Percentiles rank a stretch among this genome's conserved stretches.
These are phyloP conservation scores for Nanorana parkeri DNA, from an alignment of 2,113 vertebrate species.

Conservation along the genomic window DNA sequence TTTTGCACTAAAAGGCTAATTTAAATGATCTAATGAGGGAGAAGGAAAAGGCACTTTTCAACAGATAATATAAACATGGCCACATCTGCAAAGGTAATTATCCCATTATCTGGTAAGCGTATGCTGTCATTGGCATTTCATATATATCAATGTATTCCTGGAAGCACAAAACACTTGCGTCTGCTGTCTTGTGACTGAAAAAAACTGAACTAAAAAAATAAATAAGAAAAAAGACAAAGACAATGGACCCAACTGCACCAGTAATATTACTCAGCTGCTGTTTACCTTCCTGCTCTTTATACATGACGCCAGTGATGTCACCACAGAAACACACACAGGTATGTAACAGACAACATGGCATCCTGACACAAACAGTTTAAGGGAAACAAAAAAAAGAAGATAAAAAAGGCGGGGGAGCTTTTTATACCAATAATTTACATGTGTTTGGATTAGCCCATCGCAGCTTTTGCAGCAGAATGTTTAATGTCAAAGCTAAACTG, in stretches of 20 bases:
- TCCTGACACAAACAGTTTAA: no score
- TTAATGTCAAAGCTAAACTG: no score
- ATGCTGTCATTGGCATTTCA: slow-evolving; percentile 44
- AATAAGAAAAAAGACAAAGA: background rate
- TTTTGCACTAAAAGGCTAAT: no score
- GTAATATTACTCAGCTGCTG: background rate
- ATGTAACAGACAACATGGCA: no score
- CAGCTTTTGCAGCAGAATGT: no score
- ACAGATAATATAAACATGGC: background rate
- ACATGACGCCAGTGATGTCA: background rate
- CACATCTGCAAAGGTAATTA: slow-evolving; percentile 43
- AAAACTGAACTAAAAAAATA: background rate
- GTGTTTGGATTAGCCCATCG: no score
- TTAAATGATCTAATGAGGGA: no score
- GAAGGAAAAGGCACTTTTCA: background rate
- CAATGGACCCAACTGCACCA: background rate
- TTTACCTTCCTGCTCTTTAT: slow-evolving; percentile 2
- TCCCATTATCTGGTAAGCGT: slow-evolving; percentile 35
- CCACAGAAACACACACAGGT: no score
- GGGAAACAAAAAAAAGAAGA: no score
- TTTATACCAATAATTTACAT: no score
- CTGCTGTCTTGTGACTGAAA: background rate
- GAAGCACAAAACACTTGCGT: slow-evolving; percentile 17
- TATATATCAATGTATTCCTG: slow-evolving; percentile 38
- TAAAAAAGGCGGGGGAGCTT: no score